These are phyloP conservation scores for Matsumyia berberina DNA, from an alignment of 2,888 invertebrate species.

Conservation along the genomic window DNA sequence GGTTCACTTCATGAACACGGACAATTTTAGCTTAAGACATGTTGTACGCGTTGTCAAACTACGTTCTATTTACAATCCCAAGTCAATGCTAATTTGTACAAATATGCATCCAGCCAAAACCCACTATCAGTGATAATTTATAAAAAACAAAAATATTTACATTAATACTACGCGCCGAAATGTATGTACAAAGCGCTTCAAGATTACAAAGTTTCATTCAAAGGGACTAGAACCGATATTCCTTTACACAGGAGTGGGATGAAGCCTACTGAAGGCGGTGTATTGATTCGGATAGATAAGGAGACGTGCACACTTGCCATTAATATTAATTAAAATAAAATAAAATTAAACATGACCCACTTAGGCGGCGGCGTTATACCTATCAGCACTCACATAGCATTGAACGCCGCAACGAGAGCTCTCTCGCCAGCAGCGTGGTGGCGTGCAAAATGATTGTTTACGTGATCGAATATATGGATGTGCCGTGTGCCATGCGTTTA, in stretches of 20 bases:
- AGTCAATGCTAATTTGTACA: neutral
- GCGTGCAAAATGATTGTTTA: neutral
- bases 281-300: conserved; percentile 2
- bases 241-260: neutral
- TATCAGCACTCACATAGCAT: neutral
- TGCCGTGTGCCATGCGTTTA: conserved; percentile 1
- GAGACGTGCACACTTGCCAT: neutral
- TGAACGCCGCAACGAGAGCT: conserved; percentile 5
- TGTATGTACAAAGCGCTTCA: too few species aligned
- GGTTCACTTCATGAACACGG: too few species aligned
- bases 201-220: too few species aligned
- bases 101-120: neutral
- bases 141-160: conserved; percentile 1
- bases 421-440: neutral
- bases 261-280: neutral
- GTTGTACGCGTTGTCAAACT: neutral
- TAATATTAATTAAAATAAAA: conserved; percentile 4
- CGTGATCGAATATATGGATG: conserved; percentile 17
- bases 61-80: neutral
- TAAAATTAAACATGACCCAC: conserved; percentile 13
- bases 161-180: too few species aligned
- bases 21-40: neutral
- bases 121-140: neutral
- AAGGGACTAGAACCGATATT: neutral
- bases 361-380: neutral